Evolutionary conservation across 1,140 invertebrate genomes (phyloP), one percentile per base, ranked within the genome.

Genomic region (Drosophila arizonae): DNA sequence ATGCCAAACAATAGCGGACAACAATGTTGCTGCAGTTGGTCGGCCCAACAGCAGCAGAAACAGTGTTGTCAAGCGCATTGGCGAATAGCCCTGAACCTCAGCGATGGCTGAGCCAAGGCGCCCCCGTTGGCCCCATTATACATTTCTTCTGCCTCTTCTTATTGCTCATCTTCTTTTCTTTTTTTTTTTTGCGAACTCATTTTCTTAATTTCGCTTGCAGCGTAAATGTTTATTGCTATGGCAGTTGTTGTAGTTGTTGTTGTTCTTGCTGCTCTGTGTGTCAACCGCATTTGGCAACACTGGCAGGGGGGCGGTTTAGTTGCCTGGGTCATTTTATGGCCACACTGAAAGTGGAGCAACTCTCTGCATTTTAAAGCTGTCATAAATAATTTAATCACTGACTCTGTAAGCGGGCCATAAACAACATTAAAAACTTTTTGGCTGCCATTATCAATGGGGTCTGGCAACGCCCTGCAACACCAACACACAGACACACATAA

Each of bases 331-430:
- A 45, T 70, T 63, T 72, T 81, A 79, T 72, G 65, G 71, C 69
- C 46, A 46, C 52, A 48, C 54, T 55, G 50, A n/a, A 65, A 70
- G 55, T 61, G 64, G 67, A 48, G 68, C 79, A 79, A 67, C 60
- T 57, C 60, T 57, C 67, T 74, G 76, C 76, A 71, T 78, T 79
- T 77, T 69, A 85, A 86, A 75, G 75, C 78, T 86, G 81, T 79
- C 82, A 86, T 86, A 86, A 86, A 86, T 86, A 87, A 85, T 86
- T 86, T 86, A 86, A 86, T 87, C 82, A 81, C 60, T 71, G 82
- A 79, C 78, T 77, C 87, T 86, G 82, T 86, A 69, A 69, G 74
- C 77, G 61, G 54, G 56, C 63, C 73, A 76, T 76, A 76, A 76
- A 76, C 77, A 76, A 74, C 74, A 79, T 77, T 77, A 61, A 77